phyloP scores from a whole-genome alignment of 2,797 vertebrate genomes.

The Rhabdomys pumilio region DNA sequence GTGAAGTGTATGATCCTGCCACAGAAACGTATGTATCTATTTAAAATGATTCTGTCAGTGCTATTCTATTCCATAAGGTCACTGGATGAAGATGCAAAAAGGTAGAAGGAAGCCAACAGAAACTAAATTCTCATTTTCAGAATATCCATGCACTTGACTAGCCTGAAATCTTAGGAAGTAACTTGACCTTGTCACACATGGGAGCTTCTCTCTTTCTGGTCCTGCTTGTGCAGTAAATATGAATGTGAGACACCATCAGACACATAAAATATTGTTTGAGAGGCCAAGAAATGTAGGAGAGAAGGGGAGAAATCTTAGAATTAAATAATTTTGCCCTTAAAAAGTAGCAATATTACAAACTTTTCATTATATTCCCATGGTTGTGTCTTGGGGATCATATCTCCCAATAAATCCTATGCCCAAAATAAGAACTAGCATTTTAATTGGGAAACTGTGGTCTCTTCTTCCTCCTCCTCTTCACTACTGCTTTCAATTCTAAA shows the following conservation, averaged over 20 bases:
- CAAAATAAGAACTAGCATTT: background rate
- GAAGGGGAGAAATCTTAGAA: background rate
- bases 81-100: background rate
- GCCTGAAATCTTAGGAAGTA: conserved; percentile 29
- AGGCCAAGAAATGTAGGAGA: background rate
- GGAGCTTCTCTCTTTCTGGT: conserved; percentile 18
- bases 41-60: conserved; percentile 49
- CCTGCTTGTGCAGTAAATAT: background rate
- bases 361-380: background rate
- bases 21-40: conserved; percentile 94
- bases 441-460: conserved; percentile 18
- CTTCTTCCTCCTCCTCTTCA: background rate
- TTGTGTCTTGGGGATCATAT: background rate
- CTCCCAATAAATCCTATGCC: background rate
- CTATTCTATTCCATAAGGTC: background rate
- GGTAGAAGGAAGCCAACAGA: background rate
- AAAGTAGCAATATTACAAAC: conserved; percentile 32
- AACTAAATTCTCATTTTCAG: conserved; percentile 7
- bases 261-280: conserved; percentile 47
- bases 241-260: conserved; percentile 33
- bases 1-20: conserved; percentile 97
- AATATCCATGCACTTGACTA: background rate
- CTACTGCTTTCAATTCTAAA: background rate
- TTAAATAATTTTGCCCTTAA: conserved; percentile 52
- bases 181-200: background rate